Base-by-base conservation (phyloP, 2,797 vertebrate genomes). In the Fundulus diaphanus region DNA sequence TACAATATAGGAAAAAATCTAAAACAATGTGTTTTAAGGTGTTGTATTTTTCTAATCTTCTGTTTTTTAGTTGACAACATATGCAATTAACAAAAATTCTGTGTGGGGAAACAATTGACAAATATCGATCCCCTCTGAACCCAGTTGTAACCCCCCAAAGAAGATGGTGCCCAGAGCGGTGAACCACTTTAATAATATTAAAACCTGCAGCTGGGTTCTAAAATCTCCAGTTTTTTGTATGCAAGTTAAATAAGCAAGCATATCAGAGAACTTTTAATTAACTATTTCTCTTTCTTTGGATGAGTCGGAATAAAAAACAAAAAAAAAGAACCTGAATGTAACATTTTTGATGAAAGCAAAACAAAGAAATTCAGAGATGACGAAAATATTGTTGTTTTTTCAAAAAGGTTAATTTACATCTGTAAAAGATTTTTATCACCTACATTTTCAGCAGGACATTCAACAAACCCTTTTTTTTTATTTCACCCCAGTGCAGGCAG, bases 401-500 rank as follows among this genome's bases (percentile, higher is more conserved):
- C n/a, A n/a, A n/a, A n/a, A n/a, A n/a, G 37, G 12, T 8, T 11
- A 51, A 22, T 22, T 5, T 22, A 51, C 5, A 51, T 22, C 20
- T 51, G 49, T 51, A 51, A 22, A 5, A 51, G 20, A 22, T 7
- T 51, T 22, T 51, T 51, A 7, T 51, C 18, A 51, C 20, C 49
- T 51, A 51, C 22, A 51, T 22, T 51, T 51, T 22, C 20, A 51
- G 31, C 1, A 7, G 31, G 8, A n/a, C 24, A 54, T 31, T 42
- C 42, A 42, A 16, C 37, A 78, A 80, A 76, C 44, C 27, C 52
- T 16, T 22, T 42, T n/a, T 65, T 35, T 63, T 63, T 68, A 24
- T 80, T 76, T 66, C 31, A 40, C 40, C 66, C 77, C 51, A 83
- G 90, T 90, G 92, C 86, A 93, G 81, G 46, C 78, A 59, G 85